phyloP scores from a whole-genome alignment of 2,797 vertebrate species.

The Spea hammondii region DNA sequence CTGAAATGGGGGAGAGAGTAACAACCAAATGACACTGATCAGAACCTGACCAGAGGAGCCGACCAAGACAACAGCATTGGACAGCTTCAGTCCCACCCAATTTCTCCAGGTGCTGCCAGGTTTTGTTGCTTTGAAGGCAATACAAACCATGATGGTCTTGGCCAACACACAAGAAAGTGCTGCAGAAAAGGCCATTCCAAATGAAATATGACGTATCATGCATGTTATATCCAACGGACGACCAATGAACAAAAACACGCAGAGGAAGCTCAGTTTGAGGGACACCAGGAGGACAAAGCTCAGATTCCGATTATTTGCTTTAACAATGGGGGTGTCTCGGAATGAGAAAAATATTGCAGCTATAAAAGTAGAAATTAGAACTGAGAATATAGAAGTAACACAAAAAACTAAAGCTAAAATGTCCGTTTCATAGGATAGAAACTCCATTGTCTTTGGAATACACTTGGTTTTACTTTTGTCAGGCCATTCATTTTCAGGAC shows the following conservation, averaged over 20 bases:
- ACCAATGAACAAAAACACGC: conserved; percentile 33
- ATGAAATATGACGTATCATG: conserved; percentile 10
- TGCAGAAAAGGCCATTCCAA: conserved; percentile 26
- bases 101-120: conserved; percentile 30
- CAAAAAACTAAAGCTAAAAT: neutral
- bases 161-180: conserved; percentile 30
- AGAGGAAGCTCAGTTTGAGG: conserved; percentile 14
- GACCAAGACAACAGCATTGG: neutral
- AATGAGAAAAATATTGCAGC: neutral
- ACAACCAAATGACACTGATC: conserved; percentile 23
- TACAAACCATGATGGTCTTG: conserved; percentile 37
- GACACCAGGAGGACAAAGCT: conserved; percentile 27
- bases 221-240: conserved; percentile 23
- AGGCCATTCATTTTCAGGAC: conserved; percentile 5
- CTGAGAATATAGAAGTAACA: neutral
- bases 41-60: conserved; percentile 19
- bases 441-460: neutral
- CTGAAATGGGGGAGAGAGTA: conserved; percentile 10
- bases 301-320: conserved; percentile 34
- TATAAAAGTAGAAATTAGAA: neutral
- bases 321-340: conserved; percentile 31
- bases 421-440: neutral
- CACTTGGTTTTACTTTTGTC: neutral
- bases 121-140: conserved; percentile 31
- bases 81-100: neutral